A percentile compares a stretch with the other conserved stretches of the same genome.
Evolutionary conservation across 2,888 invertebrate species (phyloP).

Genomic region (Amblyteles armatorius): DNA sequence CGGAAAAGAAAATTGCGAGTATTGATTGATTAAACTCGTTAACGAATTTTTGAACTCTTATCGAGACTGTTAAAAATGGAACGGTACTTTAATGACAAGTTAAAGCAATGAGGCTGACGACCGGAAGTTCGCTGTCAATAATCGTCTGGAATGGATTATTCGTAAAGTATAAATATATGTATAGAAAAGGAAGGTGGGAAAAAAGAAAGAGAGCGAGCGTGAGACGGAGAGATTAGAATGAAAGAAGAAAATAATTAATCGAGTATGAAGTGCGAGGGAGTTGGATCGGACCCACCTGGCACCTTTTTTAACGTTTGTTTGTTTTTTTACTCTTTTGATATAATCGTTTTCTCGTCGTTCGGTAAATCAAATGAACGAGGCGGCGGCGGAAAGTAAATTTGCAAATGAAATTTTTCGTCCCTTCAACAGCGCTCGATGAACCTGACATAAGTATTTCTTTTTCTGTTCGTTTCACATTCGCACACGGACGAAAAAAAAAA

Average conservation of each 20-base stretch:
- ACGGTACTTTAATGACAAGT: neutral
- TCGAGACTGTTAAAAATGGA: neutral
- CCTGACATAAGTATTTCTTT: slow-evolving; percentile 21
- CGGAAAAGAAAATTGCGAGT: neutral
- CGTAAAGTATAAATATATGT: slow-evolving; percentile 4
- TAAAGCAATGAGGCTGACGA: neutral
- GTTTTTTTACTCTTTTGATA: slow-evolving; percentile 30
- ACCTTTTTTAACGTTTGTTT: slow-evolving; percentile 54
- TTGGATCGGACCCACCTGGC: slow-evolving; percentile 74
- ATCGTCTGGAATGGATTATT: slow-evolving; percentile 24
- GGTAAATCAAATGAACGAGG: slow-evolving; percentile 26
- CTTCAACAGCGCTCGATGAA: slow-evolving; percentile 36
- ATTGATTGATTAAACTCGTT: neutral
- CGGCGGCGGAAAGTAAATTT: slow-evolving; percentile 20
- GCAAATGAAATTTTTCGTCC: slow-evolving; percentile 33
- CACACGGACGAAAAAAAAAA: slow-evolving; percentile 60
- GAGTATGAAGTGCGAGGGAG: slow-evolving; percentile 70
- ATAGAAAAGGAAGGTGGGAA: slow-evolving; percentile 49
- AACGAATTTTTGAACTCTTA: neutral
- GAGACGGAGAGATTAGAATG: slow-evolving; percentile 55
- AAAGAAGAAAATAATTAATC: slow-evolving; percentile 65
- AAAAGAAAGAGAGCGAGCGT: slow-evolving; percentile 58
- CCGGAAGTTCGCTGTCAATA: slow-evolving; percentile 7
- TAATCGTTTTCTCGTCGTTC: neutral
- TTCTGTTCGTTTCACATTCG: slow-evolving; percentile 46